phyloP scores from a whole-genome alignment of 2,797 vertebrate genomes.

The Syngnathus rostellatus region DNA sequence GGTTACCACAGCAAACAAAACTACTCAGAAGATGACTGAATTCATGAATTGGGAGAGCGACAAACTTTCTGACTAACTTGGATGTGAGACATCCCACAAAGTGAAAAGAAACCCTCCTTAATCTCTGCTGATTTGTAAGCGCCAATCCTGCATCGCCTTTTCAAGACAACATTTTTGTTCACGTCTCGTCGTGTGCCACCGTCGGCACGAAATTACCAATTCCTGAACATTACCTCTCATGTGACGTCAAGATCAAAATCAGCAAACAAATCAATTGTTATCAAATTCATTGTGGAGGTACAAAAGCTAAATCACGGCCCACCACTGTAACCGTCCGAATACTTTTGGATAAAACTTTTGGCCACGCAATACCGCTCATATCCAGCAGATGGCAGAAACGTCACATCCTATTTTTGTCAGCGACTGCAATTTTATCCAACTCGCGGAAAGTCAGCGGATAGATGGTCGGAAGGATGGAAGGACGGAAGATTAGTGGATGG shows the following conservation, averaged over 20 bases:
- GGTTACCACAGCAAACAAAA: slow-evolving; percentile 3
- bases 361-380: no score
- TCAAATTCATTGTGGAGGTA: neutral
- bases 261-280: neutral
- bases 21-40: neutral
- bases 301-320: neutral
- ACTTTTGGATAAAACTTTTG: neutral
- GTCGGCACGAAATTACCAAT: neutral
- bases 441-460: neutral
- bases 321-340: neutral
- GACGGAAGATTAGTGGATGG: neutral
- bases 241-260: neutral
- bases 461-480: neutral
- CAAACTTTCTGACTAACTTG: neutral
- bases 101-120: neutral
- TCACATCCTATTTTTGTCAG: neutral
- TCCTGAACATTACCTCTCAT: neutral
- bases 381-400: neutral
- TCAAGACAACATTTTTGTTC: no score
- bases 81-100: neutral
- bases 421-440: no score
- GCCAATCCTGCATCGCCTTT: no score
- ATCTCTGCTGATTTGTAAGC: no score
- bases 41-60: neutral
- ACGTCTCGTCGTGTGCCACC: no score